Evolutionary conservation across 1,140 invertebrate genomes (phyloP), one percentile per base, ranked within the genome.

Genomic region (Neodiprion fabricii): DNA sequence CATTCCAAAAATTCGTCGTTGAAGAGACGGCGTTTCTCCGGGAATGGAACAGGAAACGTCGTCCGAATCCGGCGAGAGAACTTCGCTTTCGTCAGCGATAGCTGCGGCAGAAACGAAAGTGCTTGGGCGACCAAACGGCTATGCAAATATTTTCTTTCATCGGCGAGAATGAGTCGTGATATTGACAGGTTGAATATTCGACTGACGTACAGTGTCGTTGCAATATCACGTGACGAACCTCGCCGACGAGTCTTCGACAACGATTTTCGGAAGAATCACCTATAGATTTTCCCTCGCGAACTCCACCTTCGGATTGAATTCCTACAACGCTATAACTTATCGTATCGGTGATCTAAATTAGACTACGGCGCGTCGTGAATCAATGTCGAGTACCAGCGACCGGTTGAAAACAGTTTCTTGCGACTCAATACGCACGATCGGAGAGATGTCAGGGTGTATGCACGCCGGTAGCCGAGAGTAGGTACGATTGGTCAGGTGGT

Each of bases 61-160:
- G 67, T 77, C 77, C 79, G 80, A 78, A 78, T 80, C 77, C 79
- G 79, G 79, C 75, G 21, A 40, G 69, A 61, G 53, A 61, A 61
- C 72, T 67, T 75, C 65, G 75, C 77, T 78, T 80, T 80, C 79
- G 78, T 76, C 79, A 71, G 74, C 49, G 73, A 76, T 73, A 70
- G 28, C 28, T 40, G 76, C 75, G 79, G 78, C 76, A 70, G 68
- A 76, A 70, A 76, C 71, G 73, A 80, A 80, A 80, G 76, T 72
- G 79, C 72, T 71, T 53, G 71, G 74, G 12, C 21, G 23, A 10
- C 17, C 0, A 40, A 40, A 40, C 28, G 28, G 28, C 28, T 40
- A 40, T 40, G 28, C 28, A 40, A 40, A 40, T 40, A 40, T 40
- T 40, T 40, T 40, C 28, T 40, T 5, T 1, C 28, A 40, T 40